A percentile compares a stretch with the other conserved stretches of the same genome.
Conservation (phyloP, 2,113 vertebrate genomes). For the Bucco capensis region DNA sequence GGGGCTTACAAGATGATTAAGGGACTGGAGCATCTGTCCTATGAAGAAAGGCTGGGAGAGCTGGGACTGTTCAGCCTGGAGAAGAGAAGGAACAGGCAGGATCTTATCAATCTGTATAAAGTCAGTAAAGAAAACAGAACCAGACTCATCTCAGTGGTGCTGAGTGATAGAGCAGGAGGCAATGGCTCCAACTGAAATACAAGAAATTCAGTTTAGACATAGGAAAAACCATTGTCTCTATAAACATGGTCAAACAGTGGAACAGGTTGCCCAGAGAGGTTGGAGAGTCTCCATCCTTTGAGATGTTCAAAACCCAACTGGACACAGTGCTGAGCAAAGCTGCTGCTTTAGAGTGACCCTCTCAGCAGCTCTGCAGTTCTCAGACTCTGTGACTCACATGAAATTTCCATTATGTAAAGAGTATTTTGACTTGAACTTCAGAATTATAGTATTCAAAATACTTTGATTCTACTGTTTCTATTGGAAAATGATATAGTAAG, state of each 20-base stretch:
- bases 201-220: not conserved
- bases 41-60: too few relatives aligned
- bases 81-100: too few relatives aligned
- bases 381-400: not conserved
- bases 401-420: not conserved
- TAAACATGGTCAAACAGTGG: not conserved
- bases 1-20: not conserved
- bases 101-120: too few relatives aligned
- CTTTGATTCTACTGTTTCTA: not conserved
- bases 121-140: too few relatives aligned
- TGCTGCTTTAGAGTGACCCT: not conserved
- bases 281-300: too few relatives aligned
- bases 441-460: not conserved
- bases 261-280: not conserved
- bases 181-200: not conserved
- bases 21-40: not conserved
- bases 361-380: not conserved
- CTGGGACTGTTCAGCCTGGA: too few relatives aligned
- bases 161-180: not conserved
- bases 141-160: too few relatives aligned
- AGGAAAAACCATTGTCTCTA: not conserved
- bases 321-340: too few relatives aligned
- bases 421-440: not conserved
- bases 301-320: too few relatives aligned
- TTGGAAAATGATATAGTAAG: not conserved